These are phyloP conservation scores for Macquaria australasica DNA, from an alignment of 2,113 vertebrate genomes.

Conservation along the genomic window DNA sequence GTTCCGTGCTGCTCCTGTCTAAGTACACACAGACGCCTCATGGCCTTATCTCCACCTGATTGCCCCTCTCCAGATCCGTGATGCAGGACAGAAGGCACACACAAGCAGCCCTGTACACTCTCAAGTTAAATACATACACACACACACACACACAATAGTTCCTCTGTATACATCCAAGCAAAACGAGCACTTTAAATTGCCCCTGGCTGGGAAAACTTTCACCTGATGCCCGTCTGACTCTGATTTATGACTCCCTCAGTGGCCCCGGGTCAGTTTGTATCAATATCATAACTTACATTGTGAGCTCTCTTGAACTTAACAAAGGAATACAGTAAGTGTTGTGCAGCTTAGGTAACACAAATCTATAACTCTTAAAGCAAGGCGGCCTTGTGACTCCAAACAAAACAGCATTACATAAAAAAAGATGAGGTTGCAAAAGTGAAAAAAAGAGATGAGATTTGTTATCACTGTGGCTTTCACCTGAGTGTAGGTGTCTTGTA, in stretches of 20 bases:
- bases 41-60: conserved; percentile 80
- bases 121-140: conserved; percentile 33
- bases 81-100: conserved; percentile 64
- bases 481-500: neutral
- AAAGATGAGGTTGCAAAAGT: neutral
- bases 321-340: conserved; percentile 24
- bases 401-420: neutral
- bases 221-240: conserved; percentile 68
- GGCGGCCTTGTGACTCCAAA: neutral
- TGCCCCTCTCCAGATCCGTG: conserved; percentile 76
- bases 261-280: conserved; percentile 23
- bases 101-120: conserved; percentile 22
- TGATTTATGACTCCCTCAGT: conserved; percentile 70
- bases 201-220: conserved; percentile 76
- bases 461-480: neutral
- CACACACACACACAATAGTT: conserved; percentile 23
- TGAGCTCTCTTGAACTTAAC: conserved; percentile 25
- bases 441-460: neutral
- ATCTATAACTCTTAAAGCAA: neutral
- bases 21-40: conserved; percentile 76
- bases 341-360: neutral
- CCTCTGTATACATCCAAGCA: conserved; percentile 23
- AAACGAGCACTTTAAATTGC: conserved; percentile 33
- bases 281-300: conserved; percentile 29
- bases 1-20: conserved; percentile 84